Conservation (phyloP, 2,113 vertebrate species). For the Bujurquina vittata region DNA sequence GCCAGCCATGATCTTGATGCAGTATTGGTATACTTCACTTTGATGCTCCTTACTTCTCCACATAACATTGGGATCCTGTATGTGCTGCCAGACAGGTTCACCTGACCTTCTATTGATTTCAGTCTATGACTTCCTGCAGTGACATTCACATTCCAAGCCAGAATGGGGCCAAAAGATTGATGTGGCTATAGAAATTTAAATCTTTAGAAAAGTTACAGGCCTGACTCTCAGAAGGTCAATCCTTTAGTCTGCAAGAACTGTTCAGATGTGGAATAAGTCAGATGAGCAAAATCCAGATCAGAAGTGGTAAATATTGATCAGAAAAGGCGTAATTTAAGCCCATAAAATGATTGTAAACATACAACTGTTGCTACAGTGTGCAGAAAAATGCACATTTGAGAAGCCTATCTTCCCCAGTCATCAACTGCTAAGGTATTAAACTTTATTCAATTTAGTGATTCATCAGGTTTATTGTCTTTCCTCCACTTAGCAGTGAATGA, state of each 20-base stretch:
- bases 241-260: slow-evolving; percentile 16
- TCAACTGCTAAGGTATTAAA: background rate
- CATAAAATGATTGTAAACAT: background rate
- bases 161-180: slow-evolving; percentile 78
- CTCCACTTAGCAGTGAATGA: slow-evolving; percentile 70
- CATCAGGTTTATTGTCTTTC: slow-evolving; percentile 51
- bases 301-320: slow-evolving; percentile 1
- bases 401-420: background rate
- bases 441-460: slow-evolving; percentile 46
- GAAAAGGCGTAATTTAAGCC: slow-evolving; percentile 11
- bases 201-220: slow-evolving; percentile 71
- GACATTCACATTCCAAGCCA: slow-evolving; percentile 81
- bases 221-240: slow-evolving; percentile 65
- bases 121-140: slow-evolving; percentile 77
- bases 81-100: slow-evolving; percentile 66
- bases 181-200: slow-evolving; percentile 77
- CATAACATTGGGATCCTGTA: slow-evolving; percentile 50
- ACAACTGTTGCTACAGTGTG: background rate
- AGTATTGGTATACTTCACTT: slow-evolving; percentile 70
- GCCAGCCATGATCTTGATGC: slow-evolving; percentile 69
- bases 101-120: slow-evolving; percentile 83
- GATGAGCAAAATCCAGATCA: background rate
- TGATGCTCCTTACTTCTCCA: slow-evolving; percentile 74
- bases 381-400: background rate
- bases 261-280: slow-evolving; percentile 3